Evolutionary conservation across 2,113 vertebrate species (phyloP), one percentile per base, ranked within the genome.

Genomic region (Spilogale gracilis): DNA sequence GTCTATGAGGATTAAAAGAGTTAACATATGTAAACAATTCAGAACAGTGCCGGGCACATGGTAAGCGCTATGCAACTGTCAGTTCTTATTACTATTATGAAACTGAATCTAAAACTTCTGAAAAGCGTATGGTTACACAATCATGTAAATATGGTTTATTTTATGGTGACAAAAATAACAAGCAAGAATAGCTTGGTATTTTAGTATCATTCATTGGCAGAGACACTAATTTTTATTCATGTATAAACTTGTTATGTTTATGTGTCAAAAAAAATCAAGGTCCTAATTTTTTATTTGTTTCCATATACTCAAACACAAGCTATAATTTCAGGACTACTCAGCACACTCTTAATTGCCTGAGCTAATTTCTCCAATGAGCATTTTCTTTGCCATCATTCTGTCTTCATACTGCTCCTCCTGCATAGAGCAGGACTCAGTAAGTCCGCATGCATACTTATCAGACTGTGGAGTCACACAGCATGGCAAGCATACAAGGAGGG

Each of bases 121-220:
- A 96, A 86, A 89, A 94, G 89, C 93, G 97, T 97, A 97, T 91
- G 96, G 92, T 84, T 93, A 93, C 79, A 94, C 89, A 97, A 97
- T 96, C 91, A 89, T 63, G 71, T 95, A 97, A 98, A 97, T 95
- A 96, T 96, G 95, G 96, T 95, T 97, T 93, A 95, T 96, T 97
- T 97, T 97, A 95, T 93, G 93, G 95, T 95, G 95, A 98, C 94
- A 95, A 97, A 98, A 97, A 96, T 97, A 97, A 94, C 93, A 96
- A 97, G 96, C 61, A 86, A 93, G 93, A 90, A 95, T 71, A 84
- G 80, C 50, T 45, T 60, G 23, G 89, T 83, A 90, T 48, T 95
- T 89, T 69, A 50, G 78, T 95, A 76, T 67, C 86, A 20, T n/a
- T 97, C 45, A 45, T 45, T 95, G 97, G 91, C 91, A 93, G 50